Evolutionary conservation across 2,113 vertebrate species (phyloP).

Genomic region (Otolemur garnettii): DNA sequence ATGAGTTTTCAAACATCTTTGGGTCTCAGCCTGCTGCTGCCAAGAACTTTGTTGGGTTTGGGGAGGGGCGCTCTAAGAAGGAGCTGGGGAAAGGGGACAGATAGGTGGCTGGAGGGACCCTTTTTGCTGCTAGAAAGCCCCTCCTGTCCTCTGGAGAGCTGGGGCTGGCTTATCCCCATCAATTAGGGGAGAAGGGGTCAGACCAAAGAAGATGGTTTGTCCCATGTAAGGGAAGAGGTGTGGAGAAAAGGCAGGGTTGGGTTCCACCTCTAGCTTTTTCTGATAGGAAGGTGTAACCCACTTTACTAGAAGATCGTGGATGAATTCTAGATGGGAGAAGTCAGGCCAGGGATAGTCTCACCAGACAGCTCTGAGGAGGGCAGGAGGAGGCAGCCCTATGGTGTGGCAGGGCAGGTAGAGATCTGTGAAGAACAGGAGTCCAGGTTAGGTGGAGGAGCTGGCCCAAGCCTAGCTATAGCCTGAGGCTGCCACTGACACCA

Average conservation of each 20-base stretch:
- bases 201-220: slow-evolving; percentile 83
- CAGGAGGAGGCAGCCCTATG: neutral
- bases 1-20: slow-evolving; percentile 82
- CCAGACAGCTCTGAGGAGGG: neutral
- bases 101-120: slow-evolving; percentile 69
- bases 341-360: neutral
- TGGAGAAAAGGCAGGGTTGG: slow-evolving; percentile 77
- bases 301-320: slow-evolving; percentile 8
- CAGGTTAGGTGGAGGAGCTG: neutral
- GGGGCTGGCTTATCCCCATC: slow-evolving; percentile 73
- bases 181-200: slow-evolving; percentile 75
- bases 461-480: neutral
- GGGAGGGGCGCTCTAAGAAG: slow-evolving; percentile 63
- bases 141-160: slow-evolving; percentile 70
- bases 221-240: slow-evolving; percentile 57
- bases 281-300: slow-evolving; percentile 14
- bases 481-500: slow-evolving; percentile 8
- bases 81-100: slow-evolving; percentile 26
- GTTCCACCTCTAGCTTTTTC: slow-evolving; percentile 47
- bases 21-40: slow-evolving; percentile 82
- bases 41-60: slow-evolving; percentile 74
- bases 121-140: slow-evolving; percentile 83
- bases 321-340: neutral
- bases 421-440: neutral
- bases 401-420: neutral